A percentile compares a stretch with the other conserved stretches of the same genome.
phyloP scores from a whole-genome alignment of 2,113 vertebrate genomes.

The Nycticryphes semicollaris region DNA sequence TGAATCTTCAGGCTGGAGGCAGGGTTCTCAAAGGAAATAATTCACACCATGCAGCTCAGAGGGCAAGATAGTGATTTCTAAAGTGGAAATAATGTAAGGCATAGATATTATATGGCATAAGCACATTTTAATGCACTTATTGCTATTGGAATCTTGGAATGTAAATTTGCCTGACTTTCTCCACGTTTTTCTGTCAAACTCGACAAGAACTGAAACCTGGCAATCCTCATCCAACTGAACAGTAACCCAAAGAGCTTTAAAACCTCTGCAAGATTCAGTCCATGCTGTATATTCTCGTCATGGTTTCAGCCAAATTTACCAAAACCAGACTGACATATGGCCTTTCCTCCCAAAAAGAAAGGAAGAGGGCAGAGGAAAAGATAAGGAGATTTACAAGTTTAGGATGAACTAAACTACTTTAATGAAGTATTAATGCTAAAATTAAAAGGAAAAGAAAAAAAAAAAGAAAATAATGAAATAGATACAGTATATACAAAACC shows the following conservation, averaged over 20 bases:
- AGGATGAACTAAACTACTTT: too few relatives aligned
- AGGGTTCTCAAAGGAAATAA: not conserved
- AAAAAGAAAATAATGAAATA: too few relatives aligned
- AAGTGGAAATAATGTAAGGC: not conserved
- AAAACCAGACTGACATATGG: too few relatives aligned
- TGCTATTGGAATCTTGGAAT: not conserved
- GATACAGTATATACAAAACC: too few relatives aligned
- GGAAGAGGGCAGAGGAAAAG: too few relatives aligned
- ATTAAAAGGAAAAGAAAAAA: too few relatives aligned
- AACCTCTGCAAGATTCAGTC: not conserved
- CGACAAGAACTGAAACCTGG: not conserved
- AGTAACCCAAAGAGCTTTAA: not conserved
- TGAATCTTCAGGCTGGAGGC: not conserved
- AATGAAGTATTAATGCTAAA: too few relatives aligned
- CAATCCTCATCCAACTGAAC: not conserved
- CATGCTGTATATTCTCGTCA: not conserved
- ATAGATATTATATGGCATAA: not conserved
- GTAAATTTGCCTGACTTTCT: not conserved
- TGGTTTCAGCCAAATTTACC: too few relatives aligned
- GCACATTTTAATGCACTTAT: not conserved
- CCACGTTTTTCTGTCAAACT: not conserved
- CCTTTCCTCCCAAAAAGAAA: too few relatives aligned
- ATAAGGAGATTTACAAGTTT: too few relatives aligned
- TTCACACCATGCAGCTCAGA: not conserved
- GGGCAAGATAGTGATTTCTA: not conserved